These are phyloP conservation scores for Mactromeris polynyma DNA, from an alignment of 2,888 invertebrate genomes.

Conservation along the genomic window DNA sequence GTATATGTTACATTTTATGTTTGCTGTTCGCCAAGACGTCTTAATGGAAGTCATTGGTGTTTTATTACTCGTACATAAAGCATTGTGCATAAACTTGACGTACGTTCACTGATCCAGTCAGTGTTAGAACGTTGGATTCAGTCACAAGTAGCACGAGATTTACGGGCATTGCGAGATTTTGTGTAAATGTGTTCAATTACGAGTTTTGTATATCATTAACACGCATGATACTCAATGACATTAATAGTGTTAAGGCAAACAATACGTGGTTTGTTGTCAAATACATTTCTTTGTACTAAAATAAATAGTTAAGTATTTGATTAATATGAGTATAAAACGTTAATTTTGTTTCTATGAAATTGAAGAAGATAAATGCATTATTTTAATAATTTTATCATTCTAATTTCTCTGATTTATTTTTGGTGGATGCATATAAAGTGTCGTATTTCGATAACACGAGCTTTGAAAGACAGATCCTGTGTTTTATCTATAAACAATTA, in stretches of 20 bases:
- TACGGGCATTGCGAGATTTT: neutral
- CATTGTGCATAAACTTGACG: slow-evolving; percentile 29
- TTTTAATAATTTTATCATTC: neutral
- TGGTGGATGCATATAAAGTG: too few relatives aligned
- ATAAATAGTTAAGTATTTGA: too few relatives aligned
- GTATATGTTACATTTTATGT: neutral
- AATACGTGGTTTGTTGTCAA: too few relatives aligned
- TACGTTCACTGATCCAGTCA: too few relatives aligned
- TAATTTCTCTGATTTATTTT: neutral
- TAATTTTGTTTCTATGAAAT: neutral
- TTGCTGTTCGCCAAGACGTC: neutral
- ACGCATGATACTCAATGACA: neutral
- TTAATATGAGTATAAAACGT: neutral
- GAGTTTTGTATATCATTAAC: neutral
- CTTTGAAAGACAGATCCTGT: too few relatives aligned
- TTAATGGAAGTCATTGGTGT: neutral
- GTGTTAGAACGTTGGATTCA: neutral
- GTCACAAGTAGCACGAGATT: slow-evolving; percentile 10
- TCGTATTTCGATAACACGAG: too few relatives aligned
- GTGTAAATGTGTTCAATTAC: neutral
- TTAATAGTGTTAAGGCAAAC: neutral
- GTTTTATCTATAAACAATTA: too few relatives aligned
- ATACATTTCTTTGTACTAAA: too few relatives aligned
- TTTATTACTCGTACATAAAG: slow-evolving; percentile 42
- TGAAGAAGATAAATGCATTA: neutral